Percentiles rank a stretch among this genome's conserved stretches.
Conservation (phyloP, 2,888 invertebrate species). For the Nasonovia ribisnigri region DNA sequence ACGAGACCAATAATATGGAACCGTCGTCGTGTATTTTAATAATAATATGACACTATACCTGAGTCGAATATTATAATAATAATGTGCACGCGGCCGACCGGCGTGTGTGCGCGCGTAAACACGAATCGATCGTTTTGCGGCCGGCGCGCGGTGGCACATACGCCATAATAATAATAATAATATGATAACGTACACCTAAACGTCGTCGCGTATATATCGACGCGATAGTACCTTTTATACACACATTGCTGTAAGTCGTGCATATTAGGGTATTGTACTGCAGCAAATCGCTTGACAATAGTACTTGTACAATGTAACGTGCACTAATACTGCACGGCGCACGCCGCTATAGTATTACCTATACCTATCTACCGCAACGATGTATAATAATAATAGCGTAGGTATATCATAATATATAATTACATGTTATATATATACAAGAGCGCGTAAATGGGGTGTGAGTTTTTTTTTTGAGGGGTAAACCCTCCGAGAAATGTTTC, state of each 20-base stretch:
- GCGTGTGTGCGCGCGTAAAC: background rate
- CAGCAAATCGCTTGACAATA: background rate
- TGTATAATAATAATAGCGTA: background rate
- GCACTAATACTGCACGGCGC: background rate
- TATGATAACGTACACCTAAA: background rate
- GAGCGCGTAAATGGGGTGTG: too few species aligned
- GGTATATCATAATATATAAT: too few species aligned
- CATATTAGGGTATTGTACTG: background rate
- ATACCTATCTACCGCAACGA: background rate
- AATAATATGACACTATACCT: background rate
- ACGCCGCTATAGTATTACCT: background rate
- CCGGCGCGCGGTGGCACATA: conserved; percentile 13
- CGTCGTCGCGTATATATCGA: background rate
- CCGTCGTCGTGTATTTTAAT: background rate
- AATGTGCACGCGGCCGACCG: background rate
- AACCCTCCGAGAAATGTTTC: too few species aligned
- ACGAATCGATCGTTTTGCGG: conserved; percentile 20
- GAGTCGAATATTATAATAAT: too few species aligned
- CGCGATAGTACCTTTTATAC: background rate
- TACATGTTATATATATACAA: too few species aligned
- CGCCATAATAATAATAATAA: background rate
- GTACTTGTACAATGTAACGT: background rate
- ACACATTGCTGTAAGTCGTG: background rate
- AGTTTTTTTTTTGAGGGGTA: too few species aligned
- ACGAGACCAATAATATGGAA: background rate